Evolutionary conservation across 2,888 invertebrate genomes (phyloP).

Genomic region (Drosophila paucipuncta): DNA sequence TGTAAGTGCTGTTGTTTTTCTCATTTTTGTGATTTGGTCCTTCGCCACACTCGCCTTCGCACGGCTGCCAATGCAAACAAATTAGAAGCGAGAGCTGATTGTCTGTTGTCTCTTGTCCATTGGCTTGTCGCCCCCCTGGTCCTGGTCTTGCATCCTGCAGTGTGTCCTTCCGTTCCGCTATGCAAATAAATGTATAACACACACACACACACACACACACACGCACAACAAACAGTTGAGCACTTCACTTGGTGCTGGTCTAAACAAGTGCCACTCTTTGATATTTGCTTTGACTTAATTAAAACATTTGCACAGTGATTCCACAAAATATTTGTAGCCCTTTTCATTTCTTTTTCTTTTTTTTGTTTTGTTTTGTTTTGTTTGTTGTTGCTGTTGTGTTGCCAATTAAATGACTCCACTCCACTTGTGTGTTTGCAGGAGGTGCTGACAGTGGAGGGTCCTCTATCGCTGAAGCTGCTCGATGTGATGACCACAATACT

Average conservation of each 20-base stretch:
- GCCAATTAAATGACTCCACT: conserved; percentile 65
- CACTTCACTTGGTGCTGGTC: conserved; percentile 58
- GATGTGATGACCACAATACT: conserved; percentile 84
- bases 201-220: conserved; percentile 32
- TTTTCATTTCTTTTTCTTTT: conserved; percentile 19
- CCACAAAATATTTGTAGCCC: conserved; percentile 37
- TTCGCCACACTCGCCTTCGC: conserved; percentile 45
- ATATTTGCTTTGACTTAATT: conserved; percentile 82
- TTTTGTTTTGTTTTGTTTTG: not conserved
- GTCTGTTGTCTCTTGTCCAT: conserved; percentile 34
- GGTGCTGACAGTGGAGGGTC: conserved; percentile 82
- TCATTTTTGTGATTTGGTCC: conserved; percentile 31
- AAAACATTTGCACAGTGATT: conserved; percentile 79
- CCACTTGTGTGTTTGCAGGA: conserved; percentile 70
- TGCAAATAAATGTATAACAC: conserved; percentile 66
- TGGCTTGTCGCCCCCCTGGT: not conserved
- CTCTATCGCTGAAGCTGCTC: conserved; percentile 82
- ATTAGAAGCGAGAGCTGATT: conserved; percentile 68
- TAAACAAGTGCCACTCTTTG: conserved; percentile 72
- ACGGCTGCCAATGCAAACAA: conserved; percentile 71
- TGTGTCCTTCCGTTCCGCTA: conserved; percentile 62
- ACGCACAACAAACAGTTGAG: conserved; percentile 60
- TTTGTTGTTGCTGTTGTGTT: conserved; percentile 32
- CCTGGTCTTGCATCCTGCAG: conserved; percentile 39
- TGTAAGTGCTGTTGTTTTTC: not conserved